Evolutionary conservation across 2,113 vertebrate genomes (phyloP), one percentile per base, ranked within the genome.

Genomic region (Petromus typicus): DNA sequence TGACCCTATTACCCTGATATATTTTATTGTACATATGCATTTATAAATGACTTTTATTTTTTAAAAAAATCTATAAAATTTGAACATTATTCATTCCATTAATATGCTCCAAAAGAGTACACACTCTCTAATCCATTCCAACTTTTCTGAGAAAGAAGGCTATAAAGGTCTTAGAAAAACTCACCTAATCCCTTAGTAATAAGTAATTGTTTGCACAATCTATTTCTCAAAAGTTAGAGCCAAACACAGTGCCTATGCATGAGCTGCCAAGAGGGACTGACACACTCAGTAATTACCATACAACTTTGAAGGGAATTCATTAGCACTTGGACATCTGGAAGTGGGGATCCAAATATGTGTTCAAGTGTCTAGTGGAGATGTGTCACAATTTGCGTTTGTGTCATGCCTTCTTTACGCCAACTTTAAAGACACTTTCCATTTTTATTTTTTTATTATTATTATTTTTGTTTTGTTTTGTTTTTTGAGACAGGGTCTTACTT

Each of bases 251-350:
- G 97, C 94, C 76, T 78, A 86, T 80, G n/a, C 79, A 95, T 67
- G 64, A 98, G 94, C 80, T 97, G 76, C 94, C 95, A 81, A 93
- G 63, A 95, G 45, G 96, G 94, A 96, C 59, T 98, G 96, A 97
- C 63, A 86, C 66, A 92, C 96, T 96, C 88, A 91, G 82, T 96
- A 97, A 98, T 98, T 97, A 97, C 94, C 96, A 98, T 97, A 92
- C 91, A 96, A 96, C 43, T 95, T 94, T 94, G 82, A 90, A 93
- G 82, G 85, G 95, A 97, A 94, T 97, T 92, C 75, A 90, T 96
- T 97, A 97, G 95, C 71, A 95, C 89, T 96, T 96, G 97, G 98
- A 98, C 97, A 97, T 97, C 93, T 97, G 95, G 94, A 98, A 97
- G 97, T 95, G 56, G 78, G 96, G 98, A 97, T 97, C 86, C 86